phyloP scores from a whole-genome alignment of 1,140 invertebrate species.

The Brachystomella parvula region DNA sequence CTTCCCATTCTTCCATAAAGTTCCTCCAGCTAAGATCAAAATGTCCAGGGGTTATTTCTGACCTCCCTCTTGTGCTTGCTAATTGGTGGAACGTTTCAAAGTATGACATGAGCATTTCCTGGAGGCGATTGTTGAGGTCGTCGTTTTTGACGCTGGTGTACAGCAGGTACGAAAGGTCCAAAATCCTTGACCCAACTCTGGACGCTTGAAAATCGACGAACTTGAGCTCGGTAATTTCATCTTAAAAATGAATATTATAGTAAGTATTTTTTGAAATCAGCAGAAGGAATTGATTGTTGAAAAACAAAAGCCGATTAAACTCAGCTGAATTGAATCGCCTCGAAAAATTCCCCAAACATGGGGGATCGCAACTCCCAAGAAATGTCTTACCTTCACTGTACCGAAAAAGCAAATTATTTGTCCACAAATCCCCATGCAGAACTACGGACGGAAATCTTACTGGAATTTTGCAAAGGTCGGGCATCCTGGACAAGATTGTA shows the following conservation, averaged over 20 bases:
- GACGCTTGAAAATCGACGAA: constrained; percentile 17
- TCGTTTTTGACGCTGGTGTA: constrained; percentile 19
- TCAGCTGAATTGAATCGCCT: background rate
- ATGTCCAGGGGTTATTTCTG: background rate
- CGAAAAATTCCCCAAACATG: background rate
- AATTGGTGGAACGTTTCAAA: constrained; percentile 20
- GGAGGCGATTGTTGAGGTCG: background rate
- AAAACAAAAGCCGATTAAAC: background rate
- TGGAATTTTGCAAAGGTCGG: background rate
- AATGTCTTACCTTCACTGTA: background rate
- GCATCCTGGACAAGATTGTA: constrained; percentile 11
- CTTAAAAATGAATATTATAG: background rate
- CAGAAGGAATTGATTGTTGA: background rate
- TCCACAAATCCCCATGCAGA: constrained; percentile 23
- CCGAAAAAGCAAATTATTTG: constrained; percentile 21
- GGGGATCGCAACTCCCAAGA: background rate
- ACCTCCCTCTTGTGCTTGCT: too few species aligned
- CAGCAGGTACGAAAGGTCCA: constrained; percentile 17
- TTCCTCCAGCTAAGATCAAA: background rate
- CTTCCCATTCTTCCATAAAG: constrained; percentile 18
- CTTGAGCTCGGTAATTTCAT: background rate
- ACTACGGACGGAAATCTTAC: constrained; percentile 17
- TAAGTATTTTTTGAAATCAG: background rate
- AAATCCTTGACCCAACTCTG: constrained; percentile 10
- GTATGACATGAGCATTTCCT: constrained; percentile 10